A percentile compares a stretch with the other conserved stretches of the same genome.
These are phyloP conservation scores for Bubalus kerabau DNA, from an alignment of 2,113 vertebrate species.

Conservation along the genomic window DNA sequence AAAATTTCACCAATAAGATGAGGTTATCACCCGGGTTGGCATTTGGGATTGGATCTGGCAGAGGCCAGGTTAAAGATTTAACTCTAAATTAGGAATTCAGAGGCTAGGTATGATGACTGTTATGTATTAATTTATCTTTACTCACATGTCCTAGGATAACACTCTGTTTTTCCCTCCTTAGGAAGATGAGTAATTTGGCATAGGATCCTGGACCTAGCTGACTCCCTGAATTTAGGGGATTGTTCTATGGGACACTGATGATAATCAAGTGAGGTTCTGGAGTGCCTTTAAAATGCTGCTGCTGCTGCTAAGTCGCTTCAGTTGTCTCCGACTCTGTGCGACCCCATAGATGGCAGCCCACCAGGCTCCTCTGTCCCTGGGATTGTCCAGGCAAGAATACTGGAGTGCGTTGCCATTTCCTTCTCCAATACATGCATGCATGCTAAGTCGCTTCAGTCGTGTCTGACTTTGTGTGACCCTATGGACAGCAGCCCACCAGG, in stretches of 20 bases:
- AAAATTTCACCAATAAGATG: not conserved
- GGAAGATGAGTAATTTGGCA: not conserved
- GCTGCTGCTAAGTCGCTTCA: not conserved
- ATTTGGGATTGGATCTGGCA: not conserved
- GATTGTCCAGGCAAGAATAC: not conserved
- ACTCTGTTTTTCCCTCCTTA: not conserved
- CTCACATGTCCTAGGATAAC: not conserved
- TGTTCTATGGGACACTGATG: not conserved
- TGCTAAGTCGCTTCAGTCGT: no score
- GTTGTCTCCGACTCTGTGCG: fast-evolving
- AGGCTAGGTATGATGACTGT: not conserved
- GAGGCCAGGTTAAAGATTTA: not conserved
- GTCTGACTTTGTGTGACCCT: no score
- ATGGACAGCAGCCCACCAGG: not conserved
- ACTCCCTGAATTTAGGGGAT: not conserved
- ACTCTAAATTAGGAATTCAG: not conserved
- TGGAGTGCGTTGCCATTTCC: no score
- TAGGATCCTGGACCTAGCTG: not conserved
- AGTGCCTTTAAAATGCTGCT: not conserved
- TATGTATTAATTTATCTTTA: not conserved
- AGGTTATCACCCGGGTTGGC: not conserved
- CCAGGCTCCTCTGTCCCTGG: not conserved
- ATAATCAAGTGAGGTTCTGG: not conserved
- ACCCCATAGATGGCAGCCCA: not conserved
- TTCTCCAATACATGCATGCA: no score